Evolutionary conservation across 1,140 invertebrate species (phyloP).

Genomic region (Neelides sp.): DNA sequence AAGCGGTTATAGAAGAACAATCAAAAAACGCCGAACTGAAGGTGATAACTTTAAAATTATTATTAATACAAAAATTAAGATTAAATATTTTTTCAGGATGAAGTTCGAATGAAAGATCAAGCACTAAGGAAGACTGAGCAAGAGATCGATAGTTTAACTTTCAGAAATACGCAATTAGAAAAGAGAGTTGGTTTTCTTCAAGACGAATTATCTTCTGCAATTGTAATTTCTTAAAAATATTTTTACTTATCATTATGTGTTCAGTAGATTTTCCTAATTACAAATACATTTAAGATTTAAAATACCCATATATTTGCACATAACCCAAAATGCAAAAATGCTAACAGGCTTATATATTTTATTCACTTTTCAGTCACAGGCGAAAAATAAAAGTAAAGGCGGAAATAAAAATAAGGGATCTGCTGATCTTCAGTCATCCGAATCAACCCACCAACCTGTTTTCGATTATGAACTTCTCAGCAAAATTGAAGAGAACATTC

Average conservation of each 20-base stretch:
- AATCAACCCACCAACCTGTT: background rate
- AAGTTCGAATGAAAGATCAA: constrained; percentile 68
- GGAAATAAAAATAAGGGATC: background rate
- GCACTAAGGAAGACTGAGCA: constrained; percentile 70
- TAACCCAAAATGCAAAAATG: constrained; percentile 9
- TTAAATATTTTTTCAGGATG: constrained; percentile 45
- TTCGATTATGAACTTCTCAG: constrained; percentile 19
- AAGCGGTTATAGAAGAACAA: constrained; percentile 82
- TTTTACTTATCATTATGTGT: background rate
- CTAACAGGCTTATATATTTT: too few relatives aligned
- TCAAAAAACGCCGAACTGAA: constrained; percentile 50
- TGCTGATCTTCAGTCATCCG: background rate
- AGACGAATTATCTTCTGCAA: constrained; percentile 52
- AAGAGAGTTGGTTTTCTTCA: constrained; percentile 76
- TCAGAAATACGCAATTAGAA: constrained; percentile 84
- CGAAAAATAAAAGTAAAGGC: background rate
- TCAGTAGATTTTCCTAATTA: background rate
- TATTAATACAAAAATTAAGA: background rate
- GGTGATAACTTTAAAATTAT: constrained; percentile 31
- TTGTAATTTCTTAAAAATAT: constrained; percentile 3
- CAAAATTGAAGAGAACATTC: constrained; percentile 25
- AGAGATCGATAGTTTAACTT: constrained; percentile 81
- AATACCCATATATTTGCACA: background rate
- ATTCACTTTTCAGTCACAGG: too few relatives aligned
- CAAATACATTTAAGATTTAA: background rate